Evolutionary conservation across 2,113 vertebrate genomes (phyloP), one percentile per base, ranked within the genome.

Genomic region (Cnemophilus loriae): DNA sequence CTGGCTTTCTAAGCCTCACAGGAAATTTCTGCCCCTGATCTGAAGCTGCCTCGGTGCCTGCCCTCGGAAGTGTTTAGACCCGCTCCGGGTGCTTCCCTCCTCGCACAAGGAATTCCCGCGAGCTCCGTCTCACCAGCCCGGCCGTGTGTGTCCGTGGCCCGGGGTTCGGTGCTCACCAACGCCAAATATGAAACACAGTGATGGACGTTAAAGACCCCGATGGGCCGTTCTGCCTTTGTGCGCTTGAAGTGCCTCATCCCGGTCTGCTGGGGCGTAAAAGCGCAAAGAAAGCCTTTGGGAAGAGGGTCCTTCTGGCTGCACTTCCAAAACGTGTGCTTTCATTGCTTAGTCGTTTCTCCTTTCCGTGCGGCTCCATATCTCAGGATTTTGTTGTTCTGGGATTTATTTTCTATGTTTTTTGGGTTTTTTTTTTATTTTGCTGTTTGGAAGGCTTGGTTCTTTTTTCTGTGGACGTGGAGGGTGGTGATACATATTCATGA

Each of bases 401-500:
- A 82, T 94, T 97, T 84, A 49, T 87, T 89, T 91, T 35, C 64
- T 27, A 3, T 20, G 69, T 28, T n/a, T 19, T n/a, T 47, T 55
- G 35, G 9, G 1, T 8, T 49, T 35, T 8, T 8, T 86, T 80
- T 67, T 95, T 74, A 67, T 97, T 92, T 95, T 93, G 78, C 88
- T 35, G 18, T 96, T 96, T 87, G 96, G 96, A 97, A 96, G 77
- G 22, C 41, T 75, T 65, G 30, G 0, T 2, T 76, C n/a, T 2
- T 82, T 96, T 94, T 92, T 94, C 96, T 97, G 92, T 81, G 97
- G 97, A 97, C 28, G 5, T 70, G 53, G 77, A 97, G 95, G 77
- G 60, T 96, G 96, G 90, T 96, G 73, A 98, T 98, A 93, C 98
- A 98, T 98, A 98, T 98, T 98, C 98, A 98, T 98, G 98, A 98